Evolutionary conservation across 2,113 vertebrate species (phyloP).

Genomic region (Todiramphus chloris): DNA sequence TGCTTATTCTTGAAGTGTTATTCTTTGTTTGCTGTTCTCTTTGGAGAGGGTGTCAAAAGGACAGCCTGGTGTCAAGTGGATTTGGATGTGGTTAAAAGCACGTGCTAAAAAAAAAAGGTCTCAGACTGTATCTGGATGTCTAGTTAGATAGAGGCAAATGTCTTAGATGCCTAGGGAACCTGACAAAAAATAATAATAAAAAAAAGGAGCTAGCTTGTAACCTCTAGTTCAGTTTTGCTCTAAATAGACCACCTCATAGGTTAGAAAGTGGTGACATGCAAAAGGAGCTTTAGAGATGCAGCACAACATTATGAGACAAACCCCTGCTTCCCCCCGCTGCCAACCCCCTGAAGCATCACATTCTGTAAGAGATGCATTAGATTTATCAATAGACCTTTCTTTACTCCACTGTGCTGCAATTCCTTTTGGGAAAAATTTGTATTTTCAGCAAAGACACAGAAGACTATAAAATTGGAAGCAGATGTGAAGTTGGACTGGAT

Average conservation of each 20-base stretch:
- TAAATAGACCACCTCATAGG: neutral
- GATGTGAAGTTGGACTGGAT: conserved; percentile 41
- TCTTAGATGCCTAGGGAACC: neutral
- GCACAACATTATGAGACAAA: neutral
- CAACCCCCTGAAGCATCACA: conserved; percentile 28
- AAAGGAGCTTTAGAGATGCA: conserved; percentile 17
- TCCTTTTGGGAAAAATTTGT: conserved; percentile 52
- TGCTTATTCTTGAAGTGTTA: neutral
- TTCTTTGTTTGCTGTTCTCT: neutral
- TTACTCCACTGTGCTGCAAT: conserved; percentile 18
- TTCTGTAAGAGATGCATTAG: conserved; percentile 26
- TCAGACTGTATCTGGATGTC: neutral
- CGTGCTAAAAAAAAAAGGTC: neutral
- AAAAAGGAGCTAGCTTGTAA: neutral
- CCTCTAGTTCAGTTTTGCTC: neutral
- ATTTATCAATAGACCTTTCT: conserved; percentile 61
- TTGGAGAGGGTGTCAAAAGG: neutral
- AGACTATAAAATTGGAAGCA: conserved; percentile 64
- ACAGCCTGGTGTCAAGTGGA: neutral
- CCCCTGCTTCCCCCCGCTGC: neutral
- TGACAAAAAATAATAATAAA: neutral
- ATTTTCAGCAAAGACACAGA: conserved; percentile 61
- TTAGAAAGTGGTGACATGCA: conserved; percentile 21
- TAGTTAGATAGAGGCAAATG: neutral
- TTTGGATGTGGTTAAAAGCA: neutral